Base-by-base conservation (phyloP, 2,797 vertebrate species). In the Phalanger gymnotis region DNA sequence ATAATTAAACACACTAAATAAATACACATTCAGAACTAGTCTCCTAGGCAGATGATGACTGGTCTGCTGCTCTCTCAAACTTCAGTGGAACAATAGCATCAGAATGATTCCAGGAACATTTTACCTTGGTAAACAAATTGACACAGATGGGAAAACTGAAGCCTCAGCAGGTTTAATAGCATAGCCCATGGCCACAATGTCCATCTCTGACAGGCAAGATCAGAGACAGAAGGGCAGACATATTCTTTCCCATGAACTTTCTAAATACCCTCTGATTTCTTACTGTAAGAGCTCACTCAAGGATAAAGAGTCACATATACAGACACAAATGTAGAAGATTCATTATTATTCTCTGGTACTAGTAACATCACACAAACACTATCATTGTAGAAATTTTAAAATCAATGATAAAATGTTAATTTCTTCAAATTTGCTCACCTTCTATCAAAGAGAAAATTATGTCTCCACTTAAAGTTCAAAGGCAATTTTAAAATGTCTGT, bases 401-500 rank as follows among this genome's bases (percentile, higher is more conserved):
- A 93, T 96, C 55, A 57, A 92, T 5, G 89, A 93, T 54, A 16
- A 98, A 96, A 96, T 25, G 73, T 91, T 93, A 96, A 97, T 91
- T 94, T 73, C 87, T 94, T 98, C 96, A 94, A 93, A 97, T 73
- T 91, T 96, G 61, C 94, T 96, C 81, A 30, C 92, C 96, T 97
- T 97, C 98, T 96, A 95, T 96, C 0, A 0, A 54, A 57, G 56
- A 93, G 96, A 95, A 97, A 97, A 98, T 95, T 94, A 92, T 91
- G 93, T 2, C 92, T 96, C 91, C 28, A 96, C 56, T 97, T 97
- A 73, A 95, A 95, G 92, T 97, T 93, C 96, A 97, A 98, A 97
- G 94, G 81, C 31, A 91, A 94, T 97, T 98, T 97, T 97, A 96
- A 96, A 96, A 97, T 95, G 97, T 97, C 95, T 97, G 90, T 93